phyloP scores from a whole-genome alignment of 2,113 vertebrate species.

The Pelecanoides urinatrix region DNA sequence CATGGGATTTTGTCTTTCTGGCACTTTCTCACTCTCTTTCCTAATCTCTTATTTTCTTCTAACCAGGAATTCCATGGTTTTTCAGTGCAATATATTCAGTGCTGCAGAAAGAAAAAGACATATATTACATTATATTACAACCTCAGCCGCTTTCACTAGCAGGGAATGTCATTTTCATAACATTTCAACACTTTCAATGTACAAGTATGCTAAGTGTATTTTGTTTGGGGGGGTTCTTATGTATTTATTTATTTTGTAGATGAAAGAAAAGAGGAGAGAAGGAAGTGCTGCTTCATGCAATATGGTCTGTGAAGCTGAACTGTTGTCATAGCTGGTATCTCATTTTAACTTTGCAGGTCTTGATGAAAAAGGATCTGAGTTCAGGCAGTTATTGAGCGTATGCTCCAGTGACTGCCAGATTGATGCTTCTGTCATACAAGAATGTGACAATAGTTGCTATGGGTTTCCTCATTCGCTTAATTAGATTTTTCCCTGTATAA shows the following conservation, averaged over 20 bases:
- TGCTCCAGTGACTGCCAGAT: slow-evolving; percentile 67
- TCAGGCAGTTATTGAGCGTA: slow-evolving; percentile 64
- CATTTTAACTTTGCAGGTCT: slow-evolving; percentile 59
- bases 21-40: background rate
- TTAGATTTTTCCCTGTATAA: slow-evolving; percentile 69
- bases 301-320: slow-evolving; percentile 43
- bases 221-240: background rate
- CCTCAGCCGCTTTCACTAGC: background rate
- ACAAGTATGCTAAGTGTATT: background rate
- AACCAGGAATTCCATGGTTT: background rate
- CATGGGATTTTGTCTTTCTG: background rate
- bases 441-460: slow-evolving; percentile 68
- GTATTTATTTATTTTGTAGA: background rate
- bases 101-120: background rate
- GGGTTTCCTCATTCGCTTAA: slow-evolving; percentile 65
- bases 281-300: slow-evolving; percentile 52
- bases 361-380: slow-evolving; percentile 57
- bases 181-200: background rate
- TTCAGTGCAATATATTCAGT: background rate
- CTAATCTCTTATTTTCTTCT: background rate
- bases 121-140: background rate
- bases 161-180: background rate
- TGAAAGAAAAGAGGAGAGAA: background rate
- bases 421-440: slow-evolving; percentile 65
- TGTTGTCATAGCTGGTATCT: slow-evolving; percentile 54